phyloP scores from a whole-genome alignment of 2,113 vertebrate genomes.

The Ginglymostoma cirratum region DNA sequence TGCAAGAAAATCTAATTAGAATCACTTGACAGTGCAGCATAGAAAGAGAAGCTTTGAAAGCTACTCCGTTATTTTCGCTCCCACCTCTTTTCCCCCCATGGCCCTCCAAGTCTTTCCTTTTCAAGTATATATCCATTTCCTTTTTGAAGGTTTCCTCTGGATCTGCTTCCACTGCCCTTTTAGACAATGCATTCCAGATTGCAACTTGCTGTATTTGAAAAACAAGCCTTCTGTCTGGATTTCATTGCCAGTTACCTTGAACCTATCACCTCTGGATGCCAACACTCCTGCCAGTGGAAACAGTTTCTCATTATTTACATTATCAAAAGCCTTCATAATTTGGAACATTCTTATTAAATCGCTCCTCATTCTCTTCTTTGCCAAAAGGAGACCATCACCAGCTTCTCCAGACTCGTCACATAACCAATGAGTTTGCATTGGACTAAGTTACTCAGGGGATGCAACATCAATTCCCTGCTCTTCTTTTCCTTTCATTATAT shows the following conservation, averaged over 20 bases:
- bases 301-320: neutral
- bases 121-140: neutral
- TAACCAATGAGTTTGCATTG: neutral
- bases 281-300: neutral
- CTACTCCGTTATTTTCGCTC: neutral
- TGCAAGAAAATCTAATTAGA: neutral
- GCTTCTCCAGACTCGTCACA: neutral
- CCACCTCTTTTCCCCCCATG: neutral
- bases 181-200: neutral
- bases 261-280: neutral
- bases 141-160: neutral
- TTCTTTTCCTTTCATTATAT: neutral
- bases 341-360: neutral
- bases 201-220: neutral
- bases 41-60: neutral
- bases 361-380: neutral
- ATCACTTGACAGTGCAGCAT: neutral
- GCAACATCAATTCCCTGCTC: neutral
- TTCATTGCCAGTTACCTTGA: neutral
- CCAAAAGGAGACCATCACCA: neutral
- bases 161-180: neutral
- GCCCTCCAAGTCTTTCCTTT: neutral
- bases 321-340: neutral
- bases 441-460: neutral
- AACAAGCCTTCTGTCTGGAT: neutral